Base-by-base conservation (phyloP, 2,113 vertebrate genomes). In the Pristiophorus japonicus region DNA sequence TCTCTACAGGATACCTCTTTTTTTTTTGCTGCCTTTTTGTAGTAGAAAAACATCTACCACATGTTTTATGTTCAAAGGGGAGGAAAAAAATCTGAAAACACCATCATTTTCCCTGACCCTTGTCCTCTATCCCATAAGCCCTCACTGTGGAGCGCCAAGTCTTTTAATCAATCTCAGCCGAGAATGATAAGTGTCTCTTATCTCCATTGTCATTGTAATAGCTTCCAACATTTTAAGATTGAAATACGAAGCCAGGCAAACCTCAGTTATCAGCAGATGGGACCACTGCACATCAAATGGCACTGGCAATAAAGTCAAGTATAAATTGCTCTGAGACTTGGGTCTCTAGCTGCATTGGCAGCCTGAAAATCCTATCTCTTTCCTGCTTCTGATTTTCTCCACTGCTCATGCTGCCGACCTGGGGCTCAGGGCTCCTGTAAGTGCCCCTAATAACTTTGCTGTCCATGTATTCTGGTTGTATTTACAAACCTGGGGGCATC, bases 301-400 rank as follows among this genome's bases (percentile, higher is more conserved):
- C 93, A 94, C 93, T 98, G 98, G 98, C 98, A 98, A 98, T 98
- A 98, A 98, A 97, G 97, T 96, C 94, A 96, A 96, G 96, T 97
- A 97, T 97, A 98, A 98, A 98, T 98, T 98, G 98, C 98, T 98
- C 97, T 98, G 98, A 98, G 98, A 98, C 98, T 98, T 98, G 97
- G 97, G 98, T 98, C 98, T 97, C 98, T 96, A 65, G 96, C 84
- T 94, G 95, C 63, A 27, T 84, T 90, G 95, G 95, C 88, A 90
- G 88, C 84, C 88, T 62, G 85, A 59, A 91, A 59, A 91, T 95
- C 96, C 73, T 81, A 95, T 96, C 96, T 96, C 96, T 96, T 96
- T 96, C 96, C 95, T 95, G 93, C 95, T 96, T 96, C 96, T 96
- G 95, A 95, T 78, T 95, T 93, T 90, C 95, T 59, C 93, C 95